These are phyloP conservation scores for Eidolon dupreanum DNA, from an alignment of 2,797 vertebrate genomes.

Conservation along the genomic window DNA sequence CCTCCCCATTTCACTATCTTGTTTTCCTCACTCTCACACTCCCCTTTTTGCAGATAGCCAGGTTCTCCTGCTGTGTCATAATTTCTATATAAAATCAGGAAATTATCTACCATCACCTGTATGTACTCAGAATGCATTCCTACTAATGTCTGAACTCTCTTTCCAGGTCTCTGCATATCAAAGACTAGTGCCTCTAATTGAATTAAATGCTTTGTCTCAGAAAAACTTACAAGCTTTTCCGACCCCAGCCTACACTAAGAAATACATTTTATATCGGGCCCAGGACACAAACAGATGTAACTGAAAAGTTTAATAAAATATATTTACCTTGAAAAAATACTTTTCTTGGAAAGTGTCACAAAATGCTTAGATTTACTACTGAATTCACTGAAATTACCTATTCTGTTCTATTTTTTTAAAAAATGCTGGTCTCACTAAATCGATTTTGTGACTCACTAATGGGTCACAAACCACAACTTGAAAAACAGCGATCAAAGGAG, in stretches of 20 bases:
- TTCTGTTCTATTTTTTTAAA: neutral
- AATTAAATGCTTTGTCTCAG: neutral
- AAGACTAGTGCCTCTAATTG: neutral
- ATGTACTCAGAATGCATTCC: neutral
- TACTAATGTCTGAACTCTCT: neutral
- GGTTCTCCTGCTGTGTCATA: neutral
- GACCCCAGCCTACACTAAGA: neutral
- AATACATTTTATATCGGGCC: neutral
- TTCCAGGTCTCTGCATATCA: neutral
- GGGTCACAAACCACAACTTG: neutral
- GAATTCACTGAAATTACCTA: neutral
- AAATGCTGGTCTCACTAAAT: neutral
- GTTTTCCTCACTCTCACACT: neutral
- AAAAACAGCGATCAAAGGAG: neutral
- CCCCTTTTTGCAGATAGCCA: neutral
- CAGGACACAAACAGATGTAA: neutral
- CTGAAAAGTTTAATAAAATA: neutral
- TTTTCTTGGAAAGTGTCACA: neutral
- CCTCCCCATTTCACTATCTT: neutral
- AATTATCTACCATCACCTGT: neutral
- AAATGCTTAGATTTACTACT: neutral
- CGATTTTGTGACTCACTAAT: neutral
- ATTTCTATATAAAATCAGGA: neutral
- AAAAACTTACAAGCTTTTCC: neutral
- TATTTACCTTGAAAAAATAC: neutral